These are phyloP conservation scores for Oxygymnocypris stewartii DNA, from an alignment of 2,113 vertebrate species.

Conservation along the genomic window DNA sequence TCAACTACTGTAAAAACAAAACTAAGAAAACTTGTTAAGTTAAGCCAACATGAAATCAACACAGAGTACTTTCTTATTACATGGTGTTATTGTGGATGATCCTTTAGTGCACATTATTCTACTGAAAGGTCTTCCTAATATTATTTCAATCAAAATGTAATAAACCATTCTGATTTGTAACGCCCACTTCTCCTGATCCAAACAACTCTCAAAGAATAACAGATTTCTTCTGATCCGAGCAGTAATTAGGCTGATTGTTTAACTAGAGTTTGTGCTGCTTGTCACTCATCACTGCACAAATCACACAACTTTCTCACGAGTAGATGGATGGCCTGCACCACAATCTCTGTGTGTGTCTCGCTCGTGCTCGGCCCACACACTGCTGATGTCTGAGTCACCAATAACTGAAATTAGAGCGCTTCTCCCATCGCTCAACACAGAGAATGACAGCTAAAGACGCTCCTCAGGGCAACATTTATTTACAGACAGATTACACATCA, in stretches of 20 bases:
- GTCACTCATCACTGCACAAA: background rate
- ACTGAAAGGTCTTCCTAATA: background rate
- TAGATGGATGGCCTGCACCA: background rate
- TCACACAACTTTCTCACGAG: background rate
- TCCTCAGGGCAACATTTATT: constrained; percentile 42
- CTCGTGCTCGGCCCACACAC: constrained; percentile 63
- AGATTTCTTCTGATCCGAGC: background rate
- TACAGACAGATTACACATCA: background rate
- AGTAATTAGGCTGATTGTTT: background rate
- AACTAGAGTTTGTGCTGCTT: background rate
- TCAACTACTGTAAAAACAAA: too few relatives aligned
- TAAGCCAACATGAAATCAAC: background rate
- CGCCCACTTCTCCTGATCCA: background rate
- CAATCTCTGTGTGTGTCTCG: constrained; percentile 35
- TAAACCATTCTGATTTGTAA: background rate
- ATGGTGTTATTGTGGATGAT: background rate
- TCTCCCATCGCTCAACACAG: constrained; percentile 53
- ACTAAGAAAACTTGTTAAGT: background rate
- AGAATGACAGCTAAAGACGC: constrained; percentile 21
- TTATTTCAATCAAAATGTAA: background rate
- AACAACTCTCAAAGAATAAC: background rate
- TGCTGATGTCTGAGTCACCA: constrained; percentile 70
- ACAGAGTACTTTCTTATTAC: background rate
- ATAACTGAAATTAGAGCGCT: constrained; percentile 71
- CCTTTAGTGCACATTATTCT: background rate